Evolutionary conservation across 2,797 vertebrate species (phyloP).

Genomic region (Centroberyx gerrardi): DNA sequence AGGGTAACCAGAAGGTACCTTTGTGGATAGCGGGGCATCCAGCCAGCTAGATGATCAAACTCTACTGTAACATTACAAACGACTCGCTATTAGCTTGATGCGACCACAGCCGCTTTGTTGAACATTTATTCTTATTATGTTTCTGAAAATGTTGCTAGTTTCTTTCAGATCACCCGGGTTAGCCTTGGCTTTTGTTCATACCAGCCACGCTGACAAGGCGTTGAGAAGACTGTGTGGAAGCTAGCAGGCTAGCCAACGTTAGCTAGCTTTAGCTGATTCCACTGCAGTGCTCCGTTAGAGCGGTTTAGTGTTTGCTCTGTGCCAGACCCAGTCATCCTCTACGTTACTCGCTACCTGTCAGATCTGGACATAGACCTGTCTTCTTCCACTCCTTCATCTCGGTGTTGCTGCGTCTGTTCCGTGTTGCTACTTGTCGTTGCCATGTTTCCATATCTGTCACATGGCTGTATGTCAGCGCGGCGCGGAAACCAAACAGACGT

Average conservation of each 20-base stretch:
- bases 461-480: too few species aligned
- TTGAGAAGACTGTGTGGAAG: background rate
- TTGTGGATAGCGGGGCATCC: too few species aligned
- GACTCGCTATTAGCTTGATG: background rate
- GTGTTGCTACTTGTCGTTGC: slow-evolving; percentile 58
- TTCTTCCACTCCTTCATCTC: slow-evolving; percentile 59
- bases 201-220: slow-evolving; percentile 32
- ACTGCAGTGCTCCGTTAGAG: background rate
- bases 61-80: too few species aligned
- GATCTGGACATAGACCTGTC: slow-evolving; percentile 72
- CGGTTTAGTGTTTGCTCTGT: accelerated
- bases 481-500: slow-evolving; percentile 71
- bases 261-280: slow-evolving; percentile 8
- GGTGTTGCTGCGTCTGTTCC: slow-evolving; percentile 39
- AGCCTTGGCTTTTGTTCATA: slow-evolving; percentile 23
- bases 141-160: accelerated
- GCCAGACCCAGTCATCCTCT: background rate
- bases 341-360: slow-evolving; percentile 81
- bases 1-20: too few species aligned
- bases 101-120: accelerated
- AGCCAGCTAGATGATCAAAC: too few species aligned
- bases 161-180: background rate
- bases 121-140: background rate
- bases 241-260: slow-evolving; percentile 35
- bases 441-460: slow-evolving; percentile 74